These are phyloP conservation scores for Darwinula stevensoni DNA, from an alignment of 2,888 invertebrate genomes.

Conservation along the genomic window DNA sequence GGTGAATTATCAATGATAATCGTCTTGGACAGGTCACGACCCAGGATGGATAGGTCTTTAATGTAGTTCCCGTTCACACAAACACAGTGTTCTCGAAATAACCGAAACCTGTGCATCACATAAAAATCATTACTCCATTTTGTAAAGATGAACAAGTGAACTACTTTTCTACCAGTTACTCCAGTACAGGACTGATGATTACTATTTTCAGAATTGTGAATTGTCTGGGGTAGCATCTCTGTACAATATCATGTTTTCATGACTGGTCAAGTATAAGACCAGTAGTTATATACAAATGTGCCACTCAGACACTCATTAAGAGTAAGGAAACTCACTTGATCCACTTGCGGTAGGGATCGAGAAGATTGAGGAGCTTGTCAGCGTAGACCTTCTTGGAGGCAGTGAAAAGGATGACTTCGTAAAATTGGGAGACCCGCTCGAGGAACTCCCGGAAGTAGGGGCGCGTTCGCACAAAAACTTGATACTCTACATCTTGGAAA, in stretches of 20 bases:
- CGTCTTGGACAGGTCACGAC: conserved; percentile 61
- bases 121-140: conserved; percentile 6
- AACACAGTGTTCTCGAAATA: conserved; percentile 84
- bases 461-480: conserved; percentile 48
- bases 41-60: conserved; percentile 73
- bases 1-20: conserved; percentile 67
- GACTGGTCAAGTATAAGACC: too few relatives aligned
- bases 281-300: too few relatives aligned
- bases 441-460: conserved; percentile 77
- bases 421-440: conserved; percentile 50
- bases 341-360: conserved; percentile 61
- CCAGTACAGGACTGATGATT: too few relatives aligned
- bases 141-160: too few relatives aligned
- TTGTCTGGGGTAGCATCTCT: too few relatives aligned
- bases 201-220: too few relatives aligned
- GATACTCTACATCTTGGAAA: conserved; percentile 67
- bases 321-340: conserved; percentile 32
- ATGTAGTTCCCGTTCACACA: conserved; percentile 87
- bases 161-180: too few relatives aligned
- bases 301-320: too few relatives aligned
- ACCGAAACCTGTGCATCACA: conserved; percentile 24
- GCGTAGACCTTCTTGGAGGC: conserved; percentile 87
- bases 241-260: too few relatives aligned
- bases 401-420: conserved; percentile 81
- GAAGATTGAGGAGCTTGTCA: conserved; percentile 60